These are phyloP conservation scores for Cinclus cinclus DNA, from an alignment of 2,113 vertebrate species.

Conservation along the genomic window DNA sequence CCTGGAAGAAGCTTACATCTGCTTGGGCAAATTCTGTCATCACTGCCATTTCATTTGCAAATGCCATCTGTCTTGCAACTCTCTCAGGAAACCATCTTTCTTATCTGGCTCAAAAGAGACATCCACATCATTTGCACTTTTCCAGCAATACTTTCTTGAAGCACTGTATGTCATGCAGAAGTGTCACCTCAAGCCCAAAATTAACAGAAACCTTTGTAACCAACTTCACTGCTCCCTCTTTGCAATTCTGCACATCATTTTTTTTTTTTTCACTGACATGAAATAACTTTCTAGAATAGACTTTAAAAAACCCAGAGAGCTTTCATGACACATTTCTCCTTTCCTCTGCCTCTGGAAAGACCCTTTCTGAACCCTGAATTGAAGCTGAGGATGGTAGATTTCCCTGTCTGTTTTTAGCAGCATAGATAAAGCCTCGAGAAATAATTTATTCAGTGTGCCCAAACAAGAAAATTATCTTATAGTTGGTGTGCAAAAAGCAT, in stretches of 20 bases:
- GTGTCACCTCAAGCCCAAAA: background rate
- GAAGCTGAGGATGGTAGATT: background rate
- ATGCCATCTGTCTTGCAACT: slow-evolving; percentile 51
- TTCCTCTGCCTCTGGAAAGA: background rate
- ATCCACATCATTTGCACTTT: background rate
- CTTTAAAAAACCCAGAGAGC: background rate
- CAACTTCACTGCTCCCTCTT: background rate
- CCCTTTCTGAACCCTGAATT: background rate
- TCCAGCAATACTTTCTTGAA: background rate
- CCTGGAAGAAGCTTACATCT: slow-evolving; percentile 49
- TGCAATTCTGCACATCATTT: background rate
- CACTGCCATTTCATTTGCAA: slow-evolving; percentile 47
- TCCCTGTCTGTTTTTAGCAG: background rate
- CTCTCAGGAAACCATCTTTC: slow-evolving; percentile 42
- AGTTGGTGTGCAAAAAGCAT: background rate
- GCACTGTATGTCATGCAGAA: background rate
- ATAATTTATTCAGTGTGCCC: background rate
- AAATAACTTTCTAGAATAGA: background rate
- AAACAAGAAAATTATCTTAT: background rate
- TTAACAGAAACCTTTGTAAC: background rate
- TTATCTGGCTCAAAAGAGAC: background rate
- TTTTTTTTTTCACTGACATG: background rate
- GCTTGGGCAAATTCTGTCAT: slow-evolving; percentile 57
- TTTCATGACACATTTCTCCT: background rate
- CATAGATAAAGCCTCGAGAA: background rate